Percentiles rank a stretch among this genome's conserved stretches.
phyloP scores from a whole-genome alignment of 2,888 invertebrate genomes.

The Eupithecia centaureata region DNA sequence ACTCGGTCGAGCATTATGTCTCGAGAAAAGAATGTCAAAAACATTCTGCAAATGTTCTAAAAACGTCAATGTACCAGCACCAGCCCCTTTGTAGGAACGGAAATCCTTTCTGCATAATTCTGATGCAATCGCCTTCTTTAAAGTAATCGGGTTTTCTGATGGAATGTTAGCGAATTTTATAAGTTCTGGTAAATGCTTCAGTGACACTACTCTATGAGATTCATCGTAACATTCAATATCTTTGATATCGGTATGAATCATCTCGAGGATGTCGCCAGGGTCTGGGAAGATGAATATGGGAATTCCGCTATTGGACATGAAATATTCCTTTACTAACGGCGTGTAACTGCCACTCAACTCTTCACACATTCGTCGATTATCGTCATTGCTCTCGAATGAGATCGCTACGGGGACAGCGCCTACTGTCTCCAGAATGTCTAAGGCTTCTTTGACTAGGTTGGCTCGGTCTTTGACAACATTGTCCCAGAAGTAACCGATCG shows the following conservation, averaged over 20 bases:
- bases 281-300: slow-evolving; percentile 18
- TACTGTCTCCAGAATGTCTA: slow-evolving; percentile 13
- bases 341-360: slow-evolving; percentile 1
- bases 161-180: background rate
- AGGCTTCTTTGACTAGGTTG: slow-evolving; percentile 5
- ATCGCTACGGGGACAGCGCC: slow-evolving; percentile 18
- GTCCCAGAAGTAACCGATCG: slow-evolving; percentile 23
- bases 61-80: background rate
- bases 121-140: background rate
- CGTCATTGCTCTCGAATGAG: slow-evolving; percentile 18
- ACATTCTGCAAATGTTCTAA: background rate
- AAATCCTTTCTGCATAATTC: background rate
- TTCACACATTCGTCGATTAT: slow-evolving; percentile 17
- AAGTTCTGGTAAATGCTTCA: background rate
- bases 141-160: background rate
- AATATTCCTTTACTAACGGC: slow-evolving; percentile 9
- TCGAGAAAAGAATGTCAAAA: background rate
- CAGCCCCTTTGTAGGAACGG: background rate
- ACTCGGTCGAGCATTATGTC: background rate
- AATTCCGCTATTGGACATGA: slow-evolving; percentile 15
- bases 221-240: background rate
- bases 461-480: slow-evolving; percentile 8
- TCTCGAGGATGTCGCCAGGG: slow-evolving; percentile 12
- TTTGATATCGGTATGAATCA: background rate
- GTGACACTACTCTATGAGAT: background rate